Evolutionary conservation across 2,888 invertebrate species (phyloP).

Genomic region (Idaea aversata): DNA sequence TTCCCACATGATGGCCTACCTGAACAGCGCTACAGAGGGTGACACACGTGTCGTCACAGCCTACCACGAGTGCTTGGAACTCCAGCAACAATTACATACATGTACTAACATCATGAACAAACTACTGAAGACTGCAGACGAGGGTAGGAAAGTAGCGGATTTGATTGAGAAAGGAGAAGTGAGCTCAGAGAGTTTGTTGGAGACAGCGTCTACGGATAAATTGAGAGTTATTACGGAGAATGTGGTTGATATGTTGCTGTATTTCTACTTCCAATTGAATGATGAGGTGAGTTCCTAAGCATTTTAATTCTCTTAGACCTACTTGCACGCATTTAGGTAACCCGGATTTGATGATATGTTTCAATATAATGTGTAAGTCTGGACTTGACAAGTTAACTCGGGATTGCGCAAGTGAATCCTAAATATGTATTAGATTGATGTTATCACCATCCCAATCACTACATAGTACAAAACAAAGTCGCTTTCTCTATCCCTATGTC

Average conservation of each 20-base stretch:
- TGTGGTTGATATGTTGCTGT: constrained; percentile 89
- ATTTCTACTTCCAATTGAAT: constrained; percentile 80
- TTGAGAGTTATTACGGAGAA: constrained; percentile 90
- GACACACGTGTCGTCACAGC: constrained; percentile 77
- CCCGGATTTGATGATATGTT: too few relatives aligned
- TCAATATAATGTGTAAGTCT: too few relatives aligned
- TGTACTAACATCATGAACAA: constrained; percentile 88
- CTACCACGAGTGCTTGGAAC: constrained; percentile 89
- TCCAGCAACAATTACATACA: constrained; percentile 94
- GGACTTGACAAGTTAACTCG: too few relatives aligned
- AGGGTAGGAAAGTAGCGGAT: constrained; percentile 53
- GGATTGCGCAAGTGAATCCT: too few relatives aligned
- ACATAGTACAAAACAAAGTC: too few relatives aligned
- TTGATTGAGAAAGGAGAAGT: constrained; percentile 53
- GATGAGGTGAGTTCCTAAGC: constrained; percentile 55
- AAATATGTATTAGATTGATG: too few relatives aligned
- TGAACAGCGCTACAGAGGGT: constrained; percentile 83
- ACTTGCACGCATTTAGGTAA: neutral
- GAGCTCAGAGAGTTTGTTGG: constrained; percentile 66
- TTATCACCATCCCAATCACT: too few relatives aligned
- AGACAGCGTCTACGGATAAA: constrained; percentile 89
- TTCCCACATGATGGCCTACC: constrained; percentile 91
- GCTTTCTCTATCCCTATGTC: too few relatives aligned
- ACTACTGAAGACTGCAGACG: constrained; percentile 81
- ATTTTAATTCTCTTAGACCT: too few relatives aligned